Evolutionary conservation across 2,888 invertebrate species (phyloP).

Genomic region (Erannis defoliaria): DNA sequence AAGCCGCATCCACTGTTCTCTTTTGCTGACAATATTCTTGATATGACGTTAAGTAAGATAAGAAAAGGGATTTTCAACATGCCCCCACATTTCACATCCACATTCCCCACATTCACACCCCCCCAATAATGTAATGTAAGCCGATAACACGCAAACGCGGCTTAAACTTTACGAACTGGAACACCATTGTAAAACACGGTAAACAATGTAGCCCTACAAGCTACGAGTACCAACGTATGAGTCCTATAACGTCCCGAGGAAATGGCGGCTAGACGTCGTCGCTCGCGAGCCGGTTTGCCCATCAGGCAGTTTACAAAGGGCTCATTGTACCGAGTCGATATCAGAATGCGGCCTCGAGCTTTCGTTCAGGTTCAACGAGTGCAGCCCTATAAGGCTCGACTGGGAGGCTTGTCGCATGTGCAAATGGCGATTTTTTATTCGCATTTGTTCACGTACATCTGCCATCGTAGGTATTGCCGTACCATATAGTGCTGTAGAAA

Average conservation of each 20-base stretch:
- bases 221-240: background rate
- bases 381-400: constrained; percentile 40
- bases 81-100: no score
- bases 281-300: constrained; percentile 36
- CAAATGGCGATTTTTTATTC: constrained; percentile 27
- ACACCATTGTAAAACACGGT: background rate
- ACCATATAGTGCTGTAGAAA: background rate
- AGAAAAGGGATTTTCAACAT: no score
- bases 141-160: background rate
- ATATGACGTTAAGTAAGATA: no score
- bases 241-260: background rate
- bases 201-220: constrained; percentile 1
- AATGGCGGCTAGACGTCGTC: constrained; percentile 20
- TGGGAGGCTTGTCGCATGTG: constrained; percentile 27
- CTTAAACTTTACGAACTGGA: background rate
- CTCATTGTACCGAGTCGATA: constrained; percentile 51
- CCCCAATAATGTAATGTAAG: background rate
- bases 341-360: constrained; percentile 52
- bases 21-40: no score
- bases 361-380: constrained; percentile 51
- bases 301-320: constrained; percentile 31
- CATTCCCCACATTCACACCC: no score
- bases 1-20: background rate
- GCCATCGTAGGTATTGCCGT: background rate
- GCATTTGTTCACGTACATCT: constrained; percentile 7